These are phyloP conservation scores for Zaprionus vittiger DNA, from an alignment of 1,140 invertebrate genomes.

Conservation along the genomic window DNA sequence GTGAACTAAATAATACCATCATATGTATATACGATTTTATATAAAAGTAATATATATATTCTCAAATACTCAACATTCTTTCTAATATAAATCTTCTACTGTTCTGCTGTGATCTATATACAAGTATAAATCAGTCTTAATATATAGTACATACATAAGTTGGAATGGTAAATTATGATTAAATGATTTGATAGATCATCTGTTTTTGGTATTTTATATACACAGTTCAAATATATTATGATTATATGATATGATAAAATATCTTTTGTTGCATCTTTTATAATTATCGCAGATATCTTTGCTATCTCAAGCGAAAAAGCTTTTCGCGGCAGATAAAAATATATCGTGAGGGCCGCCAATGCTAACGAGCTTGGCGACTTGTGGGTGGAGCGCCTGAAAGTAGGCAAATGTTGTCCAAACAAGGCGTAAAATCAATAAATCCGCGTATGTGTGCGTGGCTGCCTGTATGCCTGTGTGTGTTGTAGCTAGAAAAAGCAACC, in stretches of 20 bases:
- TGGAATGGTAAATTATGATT: too few species aligned
- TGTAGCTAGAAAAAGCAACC: slow-evolving; percentile 38
- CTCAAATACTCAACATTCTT: too few species aligned
- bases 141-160: too few species aligned
- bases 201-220: too few species aligned
- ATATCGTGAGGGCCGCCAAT: slow-evolving; percentile 13
- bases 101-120: too few species aligned
- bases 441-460: slow-evolving; percentile 27
- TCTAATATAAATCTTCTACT: too few species aligned
- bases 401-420: slow-evolving; percentile 33
- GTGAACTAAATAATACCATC: too few species aligned
- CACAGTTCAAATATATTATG: background rate
- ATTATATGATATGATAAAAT: background rate
- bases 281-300: background rate
- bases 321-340: background rate
- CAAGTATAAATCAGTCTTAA: too few species aligned
- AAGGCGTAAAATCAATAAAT: slow-evolving; percentile 65
- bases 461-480: slow-evolving; percentile 12
- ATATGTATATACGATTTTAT: too few species aligned
- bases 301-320: background rate
- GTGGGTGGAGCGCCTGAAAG: slow-evolving; percentile 50
- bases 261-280: background rate
- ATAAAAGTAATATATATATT: too few species aligned
- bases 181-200: too few species aligned
- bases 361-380: slow-evolving; percentile 54